Evolutionary conservation across 1,140 invertebrate genomes (phyloP).

Genomic region (Phymorhynchus buccinoides): DNA sequence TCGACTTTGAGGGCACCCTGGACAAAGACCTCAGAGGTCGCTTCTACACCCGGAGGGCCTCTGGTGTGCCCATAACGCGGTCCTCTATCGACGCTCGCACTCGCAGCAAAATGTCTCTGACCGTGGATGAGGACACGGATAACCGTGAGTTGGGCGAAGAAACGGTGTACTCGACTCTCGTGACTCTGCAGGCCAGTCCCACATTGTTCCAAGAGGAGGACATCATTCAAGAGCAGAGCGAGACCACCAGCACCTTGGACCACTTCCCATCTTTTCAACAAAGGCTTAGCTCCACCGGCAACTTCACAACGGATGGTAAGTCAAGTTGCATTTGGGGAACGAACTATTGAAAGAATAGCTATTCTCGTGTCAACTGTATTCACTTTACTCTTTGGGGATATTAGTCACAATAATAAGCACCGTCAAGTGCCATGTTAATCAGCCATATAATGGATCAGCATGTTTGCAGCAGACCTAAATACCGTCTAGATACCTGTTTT

Average conservation of each 20-base stretch:
- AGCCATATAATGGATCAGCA: no score
- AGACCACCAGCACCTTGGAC: neutral
- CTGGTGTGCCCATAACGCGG: neutral
- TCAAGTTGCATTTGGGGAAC: no score
- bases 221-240: neutral
- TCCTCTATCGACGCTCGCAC: slow-evolving; percentile 25
- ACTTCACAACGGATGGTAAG: neutral
- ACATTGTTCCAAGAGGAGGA: neutral
- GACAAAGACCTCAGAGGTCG: no score
- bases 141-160: neutral
- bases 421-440: no score
- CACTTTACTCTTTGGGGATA: no score
- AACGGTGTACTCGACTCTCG: neutral
- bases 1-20: neutral
- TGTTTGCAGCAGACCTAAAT: no score
- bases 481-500: no score
- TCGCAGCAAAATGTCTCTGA: slow-evolving; percentile 12
- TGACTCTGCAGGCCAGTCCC: neutral
- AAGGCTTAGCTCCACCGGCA: no score
- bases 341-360: no score
- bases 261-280: neutral
- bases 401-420: no score
- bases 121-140: neutral
- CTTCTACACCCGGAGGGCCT: neutral
- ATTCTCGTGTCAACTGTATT: no score